These are phyloP conservation scores for Heterodera carotae DNA, from an alignment of 1,140 invertebrate genomes.

Conservation along the genomic window DNA sequence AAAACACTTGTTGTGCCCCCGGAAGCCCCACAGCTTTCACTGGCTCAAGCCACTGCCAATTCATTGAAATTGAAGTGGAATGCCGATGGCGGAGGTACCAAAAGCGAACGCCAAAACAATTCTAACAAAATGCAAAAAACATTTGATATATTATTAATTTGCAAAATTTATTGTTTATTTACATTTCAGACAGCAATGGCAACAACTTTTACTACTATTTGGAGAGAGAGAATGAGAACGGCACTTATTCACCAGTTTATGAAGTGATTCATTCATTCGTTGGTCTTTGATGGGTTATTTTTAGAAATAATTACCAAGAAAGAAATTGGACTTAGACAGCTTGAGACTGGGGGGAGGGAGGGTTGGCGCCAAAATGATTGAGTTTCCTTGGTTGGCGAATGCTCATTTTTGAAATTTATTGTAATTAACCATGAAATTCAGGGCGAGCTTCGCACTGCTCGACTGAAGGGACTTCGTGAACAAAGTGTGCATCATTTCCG, in stretches of 20 bases:
- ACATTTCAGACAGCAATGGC: constrained; percentile 5
- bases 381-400: too few relatives aligned
- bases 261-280: constrained; percentile 28
- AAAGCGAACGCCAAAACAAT: too few relatives aligned
- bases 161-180: neutral
- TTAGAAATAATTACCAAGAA: too few relatives aligned
- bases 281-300: too few relatives aligned
- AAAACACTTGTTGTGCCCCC: constrained; percentile 46
- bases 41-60: constrained; percentile 45
- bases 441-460: constrained; percentile 51
- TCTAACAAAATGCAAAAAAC: too few relatives aligned
- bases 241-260: constrained; percentile 56
- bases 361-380: too few relatives aligned
- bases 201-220: constrained; percentile 51
- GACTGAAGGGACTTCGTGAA: constrained; percentile 54
- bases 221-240: constrained; percentile 60
- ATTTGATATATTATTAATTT: too few relatives aligned
- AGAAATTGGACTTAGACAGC: too few relatives aligned
- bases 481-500: constrained; percentile 52
- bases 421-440: neutral
- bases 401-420: neutral
- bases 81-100: neutral
- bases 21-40: constrained; percentile 43
- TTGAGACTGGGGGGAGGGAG: too few relatives aligned
- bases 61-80: constrained; percentile 59